Conservation (phyloP, 2,113 vertebrate genomes). For the Thunnus thynnus region DNA sequence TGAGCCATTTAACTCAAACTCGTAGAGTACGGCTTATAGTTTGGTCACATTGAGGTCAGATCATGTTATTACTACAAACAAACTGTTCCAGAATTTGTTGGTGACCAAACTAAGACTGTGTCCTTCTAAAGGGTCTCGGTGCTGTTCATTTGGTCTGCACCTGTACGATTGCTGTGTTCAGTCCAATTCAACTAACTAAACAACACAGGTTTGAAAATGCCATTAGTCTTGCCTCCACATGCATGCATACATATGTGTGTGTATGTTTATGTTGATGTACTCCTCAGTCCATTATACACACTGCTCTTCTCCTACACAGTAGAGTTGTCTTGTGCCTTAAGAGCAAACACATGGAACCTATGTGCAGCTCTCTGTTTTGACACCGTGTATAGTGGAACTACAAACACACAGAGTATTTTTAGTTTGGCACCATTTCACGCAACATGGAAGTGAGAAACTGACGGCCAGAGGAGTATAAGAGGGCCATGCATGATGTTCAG, state of each 20-base stretch:
- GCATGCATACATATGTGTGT: neutral
- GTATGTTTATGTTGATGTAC: conserved; percentile 17
- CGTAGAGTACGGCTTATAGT: too few species aligned
- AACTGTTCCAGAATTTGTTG: too few species aligned
- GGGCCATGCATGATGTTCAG: conserved; percentile 49
- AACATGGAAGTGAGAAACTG: conserved; percentile 28
- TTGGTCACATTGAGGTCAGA: too few species aligned
- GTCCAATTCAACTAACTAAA: too few species aligned
- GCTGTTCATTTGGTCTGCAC: too few species aligned
- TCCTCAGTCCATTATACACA: conserved; percentile 14
- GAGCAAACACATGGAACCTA: conserved; percentile 55
- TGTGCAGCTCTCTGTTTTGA: conserved; percentile 55
- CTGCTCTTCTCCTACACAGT: conserved; percentile 30
- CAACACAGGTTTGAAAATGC: too few species aligned
- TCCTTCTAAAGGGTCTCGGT: too few species aligned
- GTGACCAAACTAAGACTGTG: too few species aligned
- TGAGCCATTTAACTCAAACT: too few species aligned
- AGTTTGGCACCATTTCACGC: conserved; percentile 50
- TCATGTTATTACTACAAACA: too few species aligned
- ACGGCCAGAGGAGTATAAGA: conserved; percentile 31
- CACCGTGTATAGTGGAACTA: conserved; percentile 55
- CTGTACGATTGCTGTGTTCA: too few species aligned
- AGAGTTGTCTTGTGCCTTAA: conserved; percentile 31
- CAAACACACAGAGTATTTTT: conserved; percentile 75
- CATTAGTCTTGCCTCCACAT: too few species aligned